phyloP scores from a whole-genome alignment of 2,888 invertebrate species.

The Oxyteleia sp. region DNA sequence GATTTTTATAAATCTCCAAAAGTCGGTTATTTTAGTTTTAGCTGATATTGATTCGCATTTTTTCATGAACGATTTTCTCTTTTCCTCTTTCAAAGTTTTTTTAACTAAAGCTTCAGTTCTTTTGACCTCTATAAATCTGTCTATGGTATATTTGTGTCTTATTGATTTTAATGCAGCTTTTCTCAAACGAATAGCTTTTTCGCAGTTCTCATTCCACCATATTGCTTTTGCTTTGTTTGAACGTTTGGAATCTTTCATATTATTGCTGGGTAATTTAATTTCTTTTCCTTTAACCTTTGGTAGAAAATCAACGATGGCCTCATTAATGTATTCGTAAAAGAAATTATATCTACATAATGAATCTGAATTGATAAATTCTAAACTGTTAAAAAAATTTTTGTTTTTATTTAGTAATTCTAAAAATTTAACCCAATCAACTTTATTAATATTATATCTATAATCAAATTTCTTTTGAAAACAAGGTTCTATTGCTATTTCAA shows the following conservation, averaged over 20 bases:
- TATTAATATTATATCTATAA: neutral
- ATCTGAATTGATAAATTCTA: neutral
- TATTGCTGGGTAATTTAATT: too few species aligned
- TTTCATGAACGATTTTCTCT: neutral
- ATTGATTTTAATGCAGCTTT: constrained; percentile 29
- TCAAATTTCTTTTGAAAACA: neutral
- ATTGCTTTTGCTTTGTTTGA: neutral
- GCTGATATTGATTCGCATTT: constrained; percentile 39
- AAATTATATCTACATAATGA: neutral
- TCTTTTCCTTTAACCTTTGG: too few species aligned
- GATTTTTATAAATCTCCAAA: constrained; percentile 47
- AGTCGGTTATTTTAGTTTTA: neutral
- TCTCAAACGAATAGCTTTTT: constrained; percentile 3
- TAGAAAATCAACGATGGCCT: too few species aligned
- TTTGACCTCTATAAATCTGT: constrained; percentile 25
- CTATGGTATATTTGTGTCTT: constrained; percentile 9
- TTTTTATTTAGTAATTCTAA: neutral
- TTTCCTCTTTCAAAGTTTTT: constrained; percentile 20
- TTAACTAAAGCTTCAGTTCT: constrained; percentile 18
- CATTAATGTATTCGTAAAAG: neutral
- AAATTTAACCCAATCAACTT: neutral
- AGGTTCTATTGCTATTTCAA: neutral
- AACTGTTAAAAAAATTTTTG: neutral
- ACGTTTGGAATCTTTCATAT: too few species aligned
- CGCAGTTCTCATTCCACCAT: constrained; percentile 54